Evolutionary conservation across 2,797 vertebrate genomes (phyloP).

Genomic region (Etheostoma nigrum): DNA sequence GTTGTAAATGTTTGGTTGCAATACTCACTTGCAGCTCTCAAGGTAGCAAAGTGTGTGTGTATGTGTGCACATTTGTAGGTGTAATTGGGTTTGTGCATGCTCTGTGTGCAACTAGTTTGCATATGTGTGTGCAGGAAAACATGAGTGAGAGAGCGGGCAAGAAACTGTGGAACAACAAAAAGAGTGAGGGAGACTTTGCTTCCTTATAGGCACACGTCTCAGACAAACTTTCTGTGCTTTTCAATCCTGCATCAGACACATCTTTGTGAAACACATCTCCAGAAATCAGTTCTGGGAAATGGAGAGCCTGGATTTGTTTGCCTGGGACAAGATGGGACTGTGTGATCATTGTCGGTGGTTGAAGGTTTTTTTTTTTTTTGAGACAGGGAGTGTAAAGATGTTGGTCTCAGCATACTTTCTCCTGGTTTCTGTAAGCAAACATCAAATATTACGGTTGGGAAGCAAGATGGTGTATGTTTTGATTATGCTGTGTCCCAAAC

Average conservation of each 20-base stretch:
- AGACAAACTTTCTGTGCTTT: conserved; percentile 69
- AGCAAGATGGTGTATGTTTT: conserved; percentile 66
- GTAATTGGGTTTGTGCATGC: conserved; percentile 45
- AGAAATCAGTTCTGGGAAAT: conserved; percentile 75
- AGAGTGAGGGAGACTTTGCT: conserved; percentile 42
- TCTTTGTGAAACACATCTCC: conserved; percentile 75
- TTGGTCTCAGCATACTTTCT: conserved; percentile 70
- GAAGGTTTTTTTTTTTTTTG: conserved; percentile 51
- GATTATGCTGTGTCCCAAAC: conserved; percentile 68
- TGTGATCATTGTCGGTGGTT: conserved; percentile 75
- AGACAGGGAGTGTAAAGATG: conserved; percentile 67
- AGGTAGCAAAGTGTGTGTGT: conserved; percentile 42
- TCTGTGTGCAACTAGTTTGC: conserved; percentile 43
- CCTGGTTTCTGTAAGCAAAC: conserved; percentile 69
- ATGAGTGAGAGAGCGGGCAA: conserved; percentile 32
- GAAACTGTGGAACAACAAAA: conserved; percentile 56
- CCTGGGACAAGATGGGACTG: conserved; percentile 73
- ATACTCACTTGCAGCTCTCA: conserved; percentile 60
- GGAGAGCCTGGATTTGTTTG: conserved; percentile 76
- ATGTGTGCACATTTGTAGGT: conserved; percentile 28
- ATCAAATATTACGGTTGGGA: conserved; percentile 65
- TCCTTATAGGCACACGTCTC: conserved; percentile 56
- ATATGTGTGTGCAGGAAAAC: conserved; percentile 43
- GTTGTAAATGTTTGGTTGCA: conserved; percentile 68
- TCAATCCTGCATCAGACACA: conserved; percentile 66